Evolutionary conservation across 2,113 vertebrate genomes (phyloP), one percentile per base, ranked within the genome.

Genomic region (Tylochromis polylepis): DNA sequence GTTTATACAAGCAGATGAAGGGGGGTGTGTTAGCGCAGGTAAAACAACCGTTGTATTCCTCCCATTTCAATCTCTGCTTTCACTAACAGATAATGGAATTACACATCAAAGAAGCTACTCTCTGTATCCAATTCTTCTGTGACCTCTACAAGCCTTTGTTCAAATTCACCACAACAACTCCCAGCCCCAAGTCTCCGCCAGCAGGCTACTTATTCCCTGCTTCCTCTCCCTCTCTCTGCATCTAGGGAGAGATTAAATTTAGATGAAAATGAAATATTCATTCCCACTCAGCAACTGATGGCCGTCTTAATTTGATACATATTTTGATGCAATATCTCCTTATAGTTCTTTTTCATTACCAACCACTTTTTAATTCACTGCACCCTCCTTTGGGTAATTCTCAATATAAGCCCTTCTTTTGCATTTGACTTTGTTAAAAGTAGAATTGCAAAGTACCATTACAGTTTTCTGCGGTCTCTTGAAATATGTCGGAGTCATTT

Each of bases 261-360:
- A 91, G 92, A 95, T 94, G 86, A 92, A 94, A 95, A 94, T 96
- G 56, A 95, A 96, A 96, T 93, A 95, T 94, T 95, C 53, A 96
- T 95, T 93, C 89, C 88, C 83, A 85, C 88, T 92, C 86, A 86
- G 91, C 91, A 87, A 90, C 79, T 91, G 94, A 96, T 92, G 93
- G 91, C 92, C 93, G 87, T 92, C 90, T 94, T 95, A 91, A 93
- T 94, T 89, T 90, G 75, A 91, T 84, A 78, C 60, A 89, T 92
- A 83, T 86, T 90, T 89, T 81, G 81, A 92, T 93, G 90, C 80
- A 67, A 46, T 85, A 75, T 88, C 80, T 88, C 82, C 60, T 87
- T 79, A 81, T 92, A 91, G 91, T 92, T 87, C 81, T 87, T 88
- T 84, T 89, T 84, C 83, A 85, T 87, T 83, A 55, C 86, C 43